Conservation (phyloP, 2,888 invertebrate species). For the Xylophagus ater region DNA sequence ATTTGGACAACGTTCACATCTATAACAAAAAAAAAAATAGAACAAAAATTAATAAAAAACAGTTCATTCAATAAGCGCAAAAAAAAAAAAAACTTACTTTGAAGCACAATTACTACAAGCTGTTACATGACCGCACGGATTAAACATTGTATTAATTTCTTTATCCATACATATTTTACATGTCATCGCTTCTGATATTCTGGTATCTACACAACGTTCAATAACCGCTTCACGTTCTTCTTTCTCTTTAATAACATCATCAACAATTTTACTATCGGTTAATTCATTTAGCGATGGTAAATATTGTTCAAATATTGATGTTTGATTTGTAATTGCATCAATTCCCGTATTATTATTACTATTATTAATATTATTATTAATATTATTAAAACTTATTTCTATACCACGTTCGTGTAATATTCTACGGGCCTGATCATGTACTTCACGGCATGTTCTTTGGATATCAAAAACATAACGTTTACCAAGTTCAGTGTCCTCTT, state of each 20-base stretch:
- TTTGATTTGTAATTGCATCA: slow-evolving; percentile 18
- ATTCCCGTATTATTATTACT: neutral
- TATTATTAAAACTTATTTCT: slow-evolving; percentile 23
- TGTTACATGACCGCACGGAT: slow-evolving; percentile 81
- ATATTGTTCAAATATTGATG: slow-evolving; percentile 14
- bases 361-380: slow-evolving; percentile 15
- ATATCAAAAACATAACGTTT: slow-evolving; percentile 89
- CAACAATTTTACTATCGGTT: slow-evolving; percentile 25
- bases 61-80: neutral
- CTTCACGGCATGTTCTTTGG: slow-evolving; percentile 75
- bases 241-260: slow-evolving; percentile 33
- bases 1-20: slow-evolving; percentile 37
- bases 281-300: slow-evolving; percentile 24
- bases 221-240: slow-evolving; percentile 35
- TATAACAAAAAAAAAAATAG: slow-evolving; percentile 19
- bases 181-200: slow-evolving; percentile 55
- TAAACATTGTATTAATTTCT: slow-evolving; percentile 69
- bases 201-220: slow-evolving; percentile 37
- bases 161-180: slow-evolving; percentile 84
- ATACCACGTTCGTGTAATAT: slow-evolving; percentile 50
- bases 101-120: slow-evolving; percentile 69
- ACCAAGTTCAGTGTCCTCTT: slow-evolving; percentile 74
- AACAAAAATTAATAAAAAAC: neutral
- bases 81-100: slow-evolving; percentile 35
- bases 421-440: slow-evolving; percentile 76